Percentiles rank a stretch among this genome's conserved stretches.
Evolutionary conservation across 2,797 vertebrate species (phyloP).

Genomic region (Neosilurus mollespiculum): DNA sequence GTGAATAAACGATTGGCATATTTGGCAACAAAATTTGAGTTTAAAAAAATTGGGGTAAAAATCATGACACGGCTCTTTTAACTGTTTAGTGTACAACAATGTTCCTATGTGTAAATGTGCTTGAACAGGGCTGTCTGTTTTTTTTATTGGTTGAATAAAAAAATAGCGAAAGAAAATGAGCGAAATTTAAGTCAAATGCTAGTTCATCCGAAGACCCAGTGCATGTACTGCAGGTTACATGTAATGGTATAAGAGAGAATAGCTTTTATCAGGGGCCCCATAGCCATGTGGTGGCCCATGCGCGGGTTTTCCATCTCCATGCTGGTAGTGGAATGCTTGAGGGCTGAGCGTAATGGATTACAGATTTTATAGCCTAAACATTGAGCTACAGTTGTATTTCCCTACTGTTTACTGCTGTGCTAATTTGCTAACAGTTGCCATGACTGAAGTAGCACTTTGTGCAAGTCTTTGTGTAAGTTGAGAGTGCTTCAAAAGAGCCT

Average conservation of each 20-base stretch:
- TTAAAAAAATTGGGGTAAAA: no score
- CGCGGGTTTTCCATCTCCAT: neutral
- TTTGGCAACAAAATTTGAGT: no score
- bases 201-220: neutral
- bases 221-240: neutral
- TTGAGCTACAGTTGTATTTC: neutral
- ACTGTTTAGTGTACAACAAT: neutral
- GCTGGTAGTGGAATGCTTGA: slow-evolving; percentile 11
- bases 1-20: no score
- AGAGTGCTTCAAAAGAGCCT: slow-evolving; percentile 21
- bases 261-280: neutral
- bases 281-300: slow-evolving; percentile 11
- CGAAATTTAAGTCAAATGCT: neutral
- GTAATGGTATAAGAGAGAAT: neutral
- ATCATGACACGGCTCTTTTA: neutral
- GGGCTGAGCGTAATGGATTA: slow-evolving; percentile 23
- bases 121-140: no score
- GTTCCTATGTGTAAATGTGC: neutral
- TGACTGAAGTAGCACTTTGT: slow-evolving; percentile 18
- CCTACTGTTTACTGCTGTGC: slow-evolving; percentile 29
- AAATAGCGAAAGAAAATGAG: neutral
- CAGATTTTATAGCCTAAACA: slow-evolving; percentile 23
- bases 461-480: slow-evolving; percentile 1
- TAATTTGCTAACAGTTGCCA: slow-evolving; percentile 29
- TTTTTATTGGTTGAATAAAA: neutral